Evolutionary conservation across 2,797 vertebrate species (phyloP).

Genomic region (Acrossocheilus fasciatus): DNA sequence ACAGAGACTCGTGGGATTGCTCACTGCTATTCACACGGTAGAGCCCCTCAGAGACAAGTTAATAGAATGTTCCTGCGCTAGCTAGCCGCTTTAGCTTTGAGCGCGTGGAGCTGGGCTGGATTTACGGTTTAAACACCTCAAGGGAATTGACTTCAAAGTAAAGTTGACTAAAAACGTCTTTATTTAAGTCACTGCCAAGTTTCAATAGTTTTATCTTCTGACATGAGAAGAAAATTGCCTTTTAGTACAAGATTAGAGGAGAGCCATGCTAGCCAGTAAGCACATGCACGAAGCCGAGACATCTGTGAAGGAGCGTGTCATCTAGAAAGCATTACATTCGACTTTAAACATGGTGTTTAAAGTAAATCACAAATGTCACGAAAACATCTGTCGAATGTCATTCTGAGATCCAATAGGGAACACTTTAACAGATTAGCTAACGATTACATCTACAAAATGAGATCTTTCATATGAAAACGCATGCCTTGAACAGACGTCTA

Average conservation of each 20-base stretch:
- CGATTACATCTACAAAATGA: neutral
- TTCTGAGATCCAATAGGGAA: neutral
- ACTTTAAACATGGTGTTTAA: neutral
- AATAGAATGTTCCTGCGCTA: slow-evolving; percentile 9
- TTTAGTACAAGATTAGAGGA: slow-evolving; percentile 22
- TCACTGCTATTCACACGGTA: neutral
- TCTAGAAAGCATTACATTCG: neutral
- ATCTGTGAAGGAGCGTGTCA: neutral
- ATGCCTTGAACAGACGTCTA: neutral
- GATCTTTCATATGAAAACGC: neutral
- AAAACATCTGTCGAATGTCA: slow-evolving; percentile 32
- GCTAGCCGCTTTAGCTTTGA: slow-evolving; percentile 25
- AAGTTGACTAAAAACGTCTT: slow-evolving; percentile 14
- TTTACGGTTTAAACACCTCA: slow-evolving; percentile 9
- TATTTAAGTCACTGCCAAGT: slow-evolving; percentile 32
- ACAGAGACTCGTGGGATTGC: slow-evolving; percentile 9
- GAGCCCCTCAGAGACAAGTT: neutral
- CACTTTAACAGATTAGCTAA: neutral
- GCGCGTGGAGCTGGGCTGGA: neutral
- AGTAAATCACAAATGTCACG: slow-evolving; percentile 19
- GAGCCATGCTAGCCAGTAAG: slow-evolving; percentile 10
- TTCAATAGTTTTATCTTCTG: slow-evolving; percentile 41
- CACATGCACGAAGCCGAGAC: neutral
- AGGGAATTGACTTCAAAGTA: slow-evolving; percentile 35
- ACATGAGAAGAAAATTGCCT: slow-evolving; percentile 27